These are phyloP conservation scores for Nyctereutes procyonoides DNA, from an alignment of 2,113 vertebrate genomes.

Conservation along the genomic window DNA sequence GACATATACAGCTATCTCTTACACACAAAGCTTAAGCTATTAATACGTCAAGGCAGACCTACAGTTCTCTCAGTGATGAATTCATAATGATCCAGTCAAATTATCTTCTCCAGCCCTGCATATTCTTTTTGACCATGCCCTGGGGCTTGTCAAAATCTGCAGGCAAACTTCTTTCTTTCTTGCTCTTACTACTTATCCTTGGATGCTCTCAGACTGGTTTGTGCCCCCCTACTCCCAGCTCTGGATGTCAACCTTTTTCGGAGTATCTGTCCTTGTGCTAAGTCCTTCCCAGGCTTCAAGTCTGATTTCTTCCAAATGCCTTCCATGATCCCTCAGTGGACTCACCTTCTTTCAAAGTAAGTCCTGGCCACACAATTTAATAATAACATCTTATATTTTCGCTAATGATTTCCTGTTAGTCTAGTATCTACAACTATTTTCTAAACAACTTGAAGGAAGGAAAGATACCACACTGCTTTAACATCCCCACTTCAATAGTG, in stretches of 20 bases:
- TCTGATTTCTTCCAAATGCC: slow-evolving; percentile 46
- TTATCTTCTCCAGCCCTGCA: background rate
- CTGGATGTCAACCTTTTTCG: slow-evolving; percentile 2
- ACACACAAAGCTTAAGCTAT: slow-evolving; percentile 49
- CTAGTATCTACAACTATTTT: slow-evolving; percentile 13
- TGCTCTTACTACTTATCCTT: slow-evolving; percentile 1
- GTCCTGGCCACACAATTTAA: slow-evolving; percentile 18
- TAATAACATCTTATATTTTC: background rate
- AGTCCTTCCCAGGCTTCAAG: slow-evolving; percentile 66
- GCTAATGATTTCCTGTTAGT: slow-evolving; percentile 38
- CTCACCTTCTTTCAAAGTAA: slow-evolving; percentile 13
- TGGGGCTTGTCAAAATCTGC: background rate
- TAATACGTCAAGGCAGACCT: slow-evolving; percentile 38
- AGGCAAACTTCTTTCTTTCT: background rate
- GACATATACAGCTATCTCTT: background rate
- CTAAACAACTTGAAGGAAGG: slow-evolving; percentile 40
- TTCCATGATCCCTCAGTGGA: background rate
- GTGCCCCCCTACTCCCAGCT: slow-evolving; percentile 19
- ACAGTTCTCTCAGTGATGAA: slow-evolving; percentile 5
- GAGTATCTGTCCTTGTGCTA: slow-evolving; percentile 54
- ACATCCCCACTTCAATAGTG: slow-evolving; percentile 4
- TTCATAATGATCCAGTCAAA: slow-evolving; percentile 38
- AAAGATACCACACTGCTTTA: background rate
- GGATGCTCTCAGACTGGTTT: slow-evolving; percentile 8
- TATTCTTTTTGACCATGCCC: background rate